Evolutionary conservation across 2,797 vertebrate species (phyloP), one percentile per base, ranked within the genome.

Genomic region (Adelosebastes latens): DNA sequence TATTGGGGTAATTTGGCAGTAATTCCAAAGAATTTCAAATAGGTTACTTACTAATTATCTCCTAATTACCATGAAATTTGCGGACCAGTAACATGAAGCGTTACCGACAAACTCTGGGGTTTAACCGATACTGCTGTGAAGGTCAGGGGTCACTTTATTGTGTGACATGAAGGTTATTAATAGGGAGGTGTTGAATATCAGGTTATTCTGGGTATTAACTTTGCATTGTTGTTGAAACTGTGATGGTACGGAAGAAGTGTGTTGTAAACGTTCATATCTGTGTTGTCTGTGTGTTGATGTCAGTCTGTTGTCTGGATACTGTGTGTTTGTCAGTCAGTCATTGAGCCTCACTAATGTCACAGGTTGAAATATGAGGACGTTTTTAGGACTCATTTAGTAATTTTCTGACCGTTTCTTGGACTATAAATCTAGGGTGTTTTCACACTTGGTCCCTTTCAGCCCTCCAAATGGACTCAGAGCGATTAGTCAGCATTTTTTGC

Each of bases 71-170:
- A 18, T 46, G 42, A 46, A 46, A 46, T 46, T 8, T 46, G 42
- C 42, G 3, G 42, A 46, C 42, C 42, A 18, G 42, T 46, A 46
- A 46, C 7, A 46, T 46, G 42, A 46, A 46, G 42, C 16, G 1
- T 46, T 42, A 42, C 39, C 39, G 3, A 42, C 22, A 16, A 36
- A 82, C 73, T 84, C 76, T 74, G 77, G 79, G 72, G 75, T 73
- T 62, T 36, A 67, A 81, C 91, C 12, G 77, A 62, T 75, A 71
- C 53, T 67, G 81, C 90, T 89, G 85, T 89, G 87, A 93, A 49
- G 69, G 49, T 74, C 42, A 42, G 56, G 65, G 62, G 49, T 74
- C 71, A 69, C 42, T 65, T 55, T 60, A 52, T 31, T 59, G 56
- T 46, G 22, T 39, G 31, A 58, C 56, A 22, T 34, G 65, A 11